Evolutionary conservation across 1,140 invertebrate genomes (phyloP).

Genomic region (Papilio aristodemus): DNA sequence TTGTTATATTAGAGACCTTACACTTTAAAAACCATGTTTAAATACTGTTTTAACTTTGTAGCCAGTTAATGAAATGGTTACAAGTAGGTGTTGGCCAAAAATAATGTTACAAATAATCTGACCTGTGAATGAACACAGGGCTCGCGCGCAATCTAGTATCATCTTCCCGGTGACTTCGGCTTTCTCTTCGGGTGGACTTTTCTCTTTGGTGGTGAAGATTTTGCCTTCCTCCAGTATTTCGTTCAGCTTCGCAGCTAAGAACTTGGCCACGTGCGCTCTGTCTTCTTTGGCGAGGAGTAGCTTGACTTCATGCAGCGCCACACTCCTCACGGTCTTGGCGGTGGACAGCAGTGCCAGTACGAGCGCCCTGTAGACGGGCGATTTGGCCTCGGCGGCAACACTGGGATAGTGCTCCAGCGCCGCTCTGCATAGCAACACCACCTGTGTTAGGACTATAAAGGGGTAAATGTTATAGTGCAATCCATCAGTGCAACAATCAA

Average conservation of each 20-base stretch:
- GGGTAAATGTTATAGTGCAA: constrained; percentile 74
- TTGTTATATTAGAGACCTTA: no score
- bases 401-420: constrained; percentile 68
- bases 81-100: no score
- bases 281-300: constrained; percentile 52
- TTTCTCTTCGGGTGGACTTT: constrained; percentile 61
- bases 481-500: constrained; percentile 12
- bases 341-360: constrained; percentile 61
- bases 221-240: constrained; percentile 73
- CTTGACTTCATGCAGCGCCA: constrained; percentile 58
- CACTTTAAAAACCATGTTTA: no score
- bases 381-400: constrained; percentile 59
- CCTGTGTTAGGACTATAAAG: constrained; percentile 78
- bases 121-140: constrained; percentile 78
- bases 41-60: no score
- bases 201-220: constrained; percentile 62
- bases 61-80: no score
- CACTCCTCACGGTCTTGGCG: constrained; percentile 51
- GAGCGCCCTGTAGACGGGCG: constrained; percentile 63
- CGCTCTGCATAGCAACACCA: constrained; percentile 73
- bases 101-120: constrained; percentile 34
- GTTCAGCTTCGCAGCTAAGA: constrained; percentile 65
- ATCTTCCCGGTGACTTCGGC: constrained; percentile 73
- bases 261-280: constrained; percentile 56
- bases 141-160: constrained; percentile 76